Evolutionary conservation across 2,113 vertebrate genomes (phyloP), one percentile per base, ranked within the genome.

Genomic region (Dromaius novaehollandiae): DNA sequence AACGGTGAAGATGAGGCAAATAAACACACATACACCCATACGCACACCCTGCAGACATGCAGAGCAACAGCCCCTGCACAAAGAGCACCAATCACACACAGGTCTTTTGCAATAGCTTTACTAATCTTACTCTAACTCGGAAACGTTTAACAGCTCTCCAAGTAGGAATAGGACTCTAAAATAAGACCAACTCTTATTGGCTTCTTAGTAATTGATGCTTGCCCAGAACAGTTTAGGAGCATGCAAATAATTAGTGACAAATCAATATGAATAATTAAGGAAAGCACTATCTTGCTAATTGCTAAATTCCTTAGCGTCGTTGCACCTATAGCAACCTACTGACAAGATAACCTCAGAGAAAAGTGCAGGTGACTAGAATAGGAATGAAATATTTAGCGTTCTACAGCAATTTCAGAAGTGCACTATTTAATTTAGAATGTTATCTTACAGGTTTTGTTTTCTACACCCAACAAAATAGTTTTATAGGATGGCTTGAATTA

Each of bases 271-370:
- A n/a, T 86, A 70, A 86, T 93, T 58, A 94, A 61, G 46, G 68
- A 88, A 94, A 95, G 42, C 36, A 42, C 38, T 86, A 24, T 76
- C 76, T 83, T 93, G 89, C 71, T 83, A 75, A 81, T 68, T 70
- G 42, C 60, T 75, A 24, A 65, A 55, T 83, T 89, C 61, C 89
- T 56, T 68, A 21, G 38, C 58, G 22, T 51, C 36, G 28, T 74
- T 74, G 55, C 32, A 80, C 20, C 26, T 40, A 38, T 3, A 68
- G 60, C 25, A 86, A 38, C 46, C 60, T 71, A 32, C 60, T 55
- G 85, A 79, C 38, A 83, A 69, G 87, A 1, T 6, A 63, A 63
- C 63, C 50, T 74, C 15, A 82, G 11, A 89, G 70, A 89, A 80
- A 95, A 75, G 20, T 48, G 82, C 64, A 60, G 19, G 46, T 75